Evolutionary conservation across 2,113 vertebrate genomes (phyloP), one percentile per base, ranked within the genome.

Genomic region (Conger conger): DNA sequence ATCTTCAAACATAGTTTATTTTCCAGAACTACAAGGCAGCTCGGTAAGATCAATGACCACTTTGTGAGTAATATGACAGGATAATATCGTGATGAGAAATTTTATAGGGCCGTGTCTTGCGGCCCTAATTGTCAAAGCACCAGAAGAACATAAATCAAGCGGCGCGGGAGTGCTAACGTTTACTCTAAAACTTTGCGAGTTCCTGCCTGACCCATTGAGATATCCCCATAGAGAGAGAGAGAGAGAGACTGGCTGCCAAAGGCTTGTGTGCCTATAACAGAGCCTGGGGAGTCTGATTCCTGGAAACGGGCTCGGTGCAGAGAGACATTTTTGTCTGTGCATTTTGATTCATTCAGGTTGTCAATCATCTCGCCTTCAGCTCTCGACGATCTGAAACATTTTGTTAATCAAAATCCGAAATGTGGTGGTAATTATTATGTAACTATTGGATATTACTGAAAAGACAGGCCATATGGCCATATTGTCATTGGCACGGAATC

Each of bases 1-100:
- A 87, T 89, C 91, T 89, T 91, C 87, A 90, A 83, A 89, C 87
- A 54, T 53, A 83, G 90, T 89, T 91, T 90, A 88, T 91, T 89
- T 92, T 92, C 88, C 90, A 84, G 83, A 77, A 81, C 87, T 53
- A 86, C 84, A 90, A 87, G 86, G 89, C 83, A 92, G 83, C 16
- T 50, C 4, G 4, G 54, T 80, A 35, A 79, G 79, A 33, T 50
- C 73, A 77, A 30, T 7, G 45, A 35, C 53, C 36, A 60, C 83
- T 85, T 82, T 54, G 30, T 57, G 76, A 86, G 85, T 87, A 85
- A 89, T 86, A 82, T 83, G 53, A 86, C 85, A 87, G 86, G 82
- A 87, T 89, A 88, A 89, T 88, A 45, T 89, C 85, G 84, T 85
- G 79, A 87, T 85, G 81, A 82, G 83, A 78, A 86, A 89, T 84